A percentile compares a stretch with the other conserved stretches of the same genome.
phyloP scores from a whole-genome alignment of 2,797 vertebrate genomes.

The Urocyon cinereoargenteus region DNA sequence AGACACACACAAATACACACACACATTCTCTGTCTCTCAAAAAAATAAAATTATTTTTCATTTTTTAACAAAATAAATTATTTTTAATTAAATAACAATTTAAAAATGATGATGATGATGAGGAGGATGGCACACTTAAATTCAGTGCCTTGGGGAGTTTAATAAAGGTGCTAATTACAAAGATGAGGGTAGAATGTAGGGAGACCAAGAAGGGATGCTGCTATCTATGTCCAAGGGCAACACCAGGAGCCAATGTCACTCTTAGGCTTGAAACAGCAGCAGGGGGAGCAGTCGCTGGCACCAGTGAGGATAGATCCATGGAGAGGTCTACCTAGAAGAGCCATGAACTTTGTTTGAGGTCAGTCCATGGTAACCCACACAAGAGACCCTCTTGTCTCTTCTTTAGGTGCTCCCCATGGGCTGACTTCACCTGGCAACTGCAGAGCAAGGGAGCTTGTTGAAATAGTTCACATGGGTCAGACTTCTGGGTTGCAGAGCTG shows the following conservation, averaged over 20 bases:
- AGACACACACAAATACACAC: too few species aligned
- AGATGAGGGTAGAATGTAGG: background rate
- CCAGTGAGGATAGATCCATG: fast-evolving
- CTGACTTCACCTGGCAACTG: background rate
- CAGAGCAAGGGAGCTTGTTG: background rate
- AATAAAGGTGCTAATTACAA: background rate
- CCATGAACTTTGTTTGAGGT: background rate
- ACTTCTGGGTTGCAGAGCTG: background rate
- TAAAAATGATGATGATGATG: too few species aligned
- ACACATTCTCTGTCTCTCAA: background rate
- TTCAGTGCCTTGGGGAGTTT: background rate
- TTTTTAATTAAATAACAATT: too few species aligned
- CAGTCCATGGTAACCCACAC: background rate
- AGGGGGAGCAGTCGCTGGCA: background rate
- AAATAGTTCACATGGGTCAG: fast-evolving
- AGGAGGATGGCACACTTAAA: background rate
- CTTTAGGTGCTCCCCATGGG: background rate
- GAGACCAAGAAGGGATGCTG: background rate
- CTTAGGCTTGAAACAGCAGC: background rate
- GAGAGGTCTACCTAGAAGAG: background rate
- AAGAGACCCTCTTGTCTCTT: background rate
- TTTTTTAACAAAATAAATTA: too few species aligned
- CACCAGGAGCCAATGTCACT: background rate
- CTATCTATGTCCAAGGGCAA: background rate
- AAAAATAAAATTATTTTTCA: background rate